Base-by-base conservation (phyloP, 2,888 invertebrate genomes). In the Acanthoscelides obtectus region DNA sequence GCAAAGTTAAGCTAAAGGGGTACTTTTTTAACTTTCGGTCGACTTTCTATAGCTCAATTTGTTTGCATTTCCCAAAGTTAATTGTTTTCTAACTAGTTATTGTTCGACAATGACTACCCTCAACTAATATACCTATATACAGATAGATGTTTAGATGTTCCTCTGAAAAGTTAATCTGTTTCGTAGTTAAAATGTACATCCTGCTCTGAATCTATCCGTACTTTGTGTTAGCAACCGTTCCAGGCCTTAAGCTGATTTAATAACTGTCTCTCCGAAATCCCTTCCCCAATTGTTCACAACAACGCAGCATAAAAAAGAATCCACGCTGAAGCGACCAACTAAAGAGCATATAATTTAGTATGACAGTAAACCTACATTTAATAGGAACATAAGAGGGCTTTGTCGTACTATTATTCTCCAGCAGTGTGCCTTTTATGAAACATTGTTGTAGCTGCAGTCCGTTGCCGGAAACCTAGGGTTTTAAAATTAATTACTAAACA, bases 281-380 rank as follows among this genome's bases (percentile, higher is more conserved):
- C 45, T 45, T 45, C 45, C 45, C 45, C 45, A 45, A 45, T 45
- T 45, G 45, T 45, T 12, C 45, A 6, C 45, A 45, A 45, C 45
- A 45, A 45, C 45, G 45, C 12, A 45, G 45, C 45, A 45, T 45
- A 12, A 45, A 45, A 45, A 45, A 45, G 1, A 45, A 45, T 3
- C 45, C 17, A 45, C 45, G 45, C 45, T 45, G 45, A 45, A 45
- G 45, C 45, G 45, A 12, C 45, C 45, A 45, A 45, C 45, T 45
- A 45, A 45, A 66, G 25, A 72, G 72, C 71, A 70, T 69, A 71
- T 68, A 71, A 73, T 70, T 71, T 70, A 22, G 68, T 70, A 65
- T 68, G 68, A 71, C 70, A 71, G 70, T 74, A 74, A 71, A 71
- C 74, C 69, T 67, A 68, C 72, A 74, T 74, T 72, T 74, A 74